Evolutionary conservation across 2,797 vertebrate species (phyloP), one percentile per base, ranked within the genome.

Genomic region (Danio kyathit): DNA sequence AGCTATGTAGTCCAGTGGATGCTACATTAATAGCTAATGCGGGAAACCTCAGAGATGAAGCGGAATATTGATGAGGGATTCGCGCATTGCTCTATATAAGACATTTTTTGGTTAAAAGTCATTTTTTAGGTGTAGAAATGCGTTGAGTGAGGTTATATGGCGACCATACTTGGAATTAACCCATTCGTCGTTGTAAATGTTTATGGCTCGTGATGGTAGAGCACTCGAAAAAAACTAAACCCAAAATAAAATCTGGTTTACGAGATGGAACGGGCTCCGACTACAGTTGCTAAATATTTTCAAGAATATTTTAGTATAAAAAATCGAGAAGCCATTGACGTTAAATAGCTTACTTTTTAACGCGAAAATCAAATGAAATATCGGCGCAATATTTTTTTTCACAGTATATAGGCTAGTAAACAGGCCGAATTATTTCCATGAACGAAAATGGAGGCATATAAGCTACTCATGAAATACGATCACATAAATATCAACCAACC

Each of bases 51-150:
- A 40, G 60, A 84, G 70, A 82, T 86, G 17, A 78, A 82, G 81
- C 54, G 72, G 82, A 85, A 85, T 88, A 82, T 82, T 83, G 80
- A 82, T 64, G 71, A 83, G 40, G 61, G 78, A 80, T 74, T 80
- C 65, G 19, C 21, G 52, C 41, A 12, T 70, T 75, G 57, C 65
- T 86, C 52, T 60, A 82, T 54, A 79, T 76, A 81, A 44, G 48
- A 74, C n/a, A 13, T 59, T 81, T 83, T 44, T 52, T 8, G 9
- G 70, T 43, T 48, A 76, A 51, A 82, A n/a, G 46, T 1, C 10
- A 29, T 43, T 61, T 40, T 29, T 48, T 43, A 46, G 13, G 17
- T 12, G 10, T 44, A 5, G 60, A 43, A 52, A 19, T 73, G 11
- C 44, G 3, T 40, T 74, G 11, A 41, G 60, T 6, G 64, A 48